Evolutionary conservation across 2,888 invertebrate genomes (phyloP), one percentile per base, ranked within the genome.

Genomic region (Caenorhabditis afra): DNA sequence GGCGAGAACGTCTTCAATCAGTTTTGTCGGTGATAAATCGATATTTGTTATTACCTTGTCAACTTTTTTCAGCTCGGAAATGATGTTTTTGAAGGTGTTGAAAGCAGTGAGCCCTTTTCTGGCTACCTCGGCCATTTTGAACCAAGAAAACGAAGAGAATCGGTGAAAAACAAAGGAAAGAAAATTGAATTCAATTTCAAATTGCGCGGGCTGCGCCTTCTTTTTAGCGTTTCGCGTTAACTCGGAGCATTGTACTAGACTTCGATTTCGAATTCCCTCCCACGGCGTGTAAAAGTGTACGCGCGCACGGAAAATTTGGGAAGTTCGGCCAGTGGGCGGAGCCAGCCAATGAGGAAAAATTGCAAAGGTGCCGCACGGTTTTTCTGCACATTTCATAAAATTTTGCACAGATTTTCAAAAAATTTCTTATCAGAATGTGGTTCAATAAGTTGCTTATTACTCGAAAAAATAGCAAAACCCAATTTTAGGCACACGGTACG

Each of bases 41-140:
- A 45, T 23, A 23, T 7, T 12, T 53, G 74, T 12, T 4, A 41
- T 41, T 11, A 86, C 86, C 75, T 86, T 86, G 45, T 87, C 86
- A 12, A 83, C 70, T 45, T 82, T 81, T 59, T 80, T 78, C 14
- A 87, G 79, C 65, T 87, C 87, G 29, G 78, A 52, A 18, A 86
- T 75, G 52, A 87, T 85, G 10, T 68, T 70, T 55, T 83, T 79
- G 71, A 87, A 82, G 18, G 85, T 79, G 52, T 77, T 79, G 35
- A 87, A 22, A 10, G 86, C 84, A 12, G 62, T 61, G 22, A 61
- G 18, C 10, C 58, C 44, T 45, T 79, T 79, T 59, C 50, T 16
- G 8, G 55, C 77, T 8, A 39, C 58, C 50, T 65, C 50, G n/a
- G 76, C 64, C 77, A 77, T 77, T 53, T 70, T 67, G 45, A n/a